phyloP scores from a whole-genome alignment of 2,888 invertebrate genomes.

The Sinelater perroti region DNA sequence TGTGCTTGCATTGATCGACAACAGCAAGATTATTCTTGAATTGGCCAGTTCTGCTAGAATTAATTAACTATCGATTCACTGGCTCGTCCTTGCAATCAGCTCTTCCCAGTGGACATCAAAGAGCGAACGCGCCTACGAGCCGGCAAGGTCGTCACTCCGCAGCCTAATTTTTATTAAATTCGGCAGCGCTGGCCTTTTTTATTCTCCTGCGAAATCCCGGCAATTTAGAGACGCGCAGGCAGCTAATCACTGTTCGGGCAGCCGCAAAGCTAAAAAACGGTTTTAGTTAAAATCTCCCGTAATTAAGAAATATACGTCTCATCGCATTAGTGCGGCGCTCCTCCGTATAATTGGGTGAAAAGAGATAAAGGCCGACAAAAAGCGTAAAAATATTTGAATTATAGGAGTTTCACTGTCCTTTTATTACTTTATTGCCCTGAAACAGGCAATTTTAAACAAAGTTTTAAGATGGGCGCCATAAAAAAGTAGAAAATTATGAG shows the following conservation, averaged over 20 bases:
- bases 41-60: too few relatives aligned
- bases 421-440: slow-evolving; percentile 39
- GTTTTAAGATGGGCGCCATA: slow-evolving; percentile 37
- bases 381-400: slow-evolving; percentile 37
- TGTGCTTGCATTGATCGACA: background rate
- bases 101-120: slow-evolving; percentile 1
- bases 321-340: slow-evolving; percentile 32
- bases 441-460: slow-evolving; percentile 39
- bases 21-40: too few relatives aligned
- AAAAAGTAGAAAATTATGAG: slow-evolving; percentile 38
- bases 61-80: slow-evolving; percentile 7
- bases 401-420: slow-evolving; percentile 38
- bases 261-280: slow-evolving; percentile 28
- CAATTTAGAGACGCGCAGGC: slow-evolving; percentile 22
- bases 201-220: slow-evolving; percentile 22
- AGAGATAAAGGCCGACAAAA: slow-evolving; percentile 27
- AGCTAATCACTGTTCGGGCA: slow-evolving; percentile 30
- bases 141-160: background rate
- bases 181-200: slow-evolving; percentile 12
- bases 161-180: slow-evolving; percentile 22
- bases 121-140: background rate
- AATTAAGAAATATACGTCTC: slow-evolving; percentile 36
- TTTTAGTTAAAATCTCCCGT: slow-evolving; percentile 31
- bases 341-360: slow-evolving; percentile 36
- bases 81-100: background rate